phyloP scores from a whole-genome alignment of 1,140 invertebrate genomes.

The Drosophila lowei region DNA sequence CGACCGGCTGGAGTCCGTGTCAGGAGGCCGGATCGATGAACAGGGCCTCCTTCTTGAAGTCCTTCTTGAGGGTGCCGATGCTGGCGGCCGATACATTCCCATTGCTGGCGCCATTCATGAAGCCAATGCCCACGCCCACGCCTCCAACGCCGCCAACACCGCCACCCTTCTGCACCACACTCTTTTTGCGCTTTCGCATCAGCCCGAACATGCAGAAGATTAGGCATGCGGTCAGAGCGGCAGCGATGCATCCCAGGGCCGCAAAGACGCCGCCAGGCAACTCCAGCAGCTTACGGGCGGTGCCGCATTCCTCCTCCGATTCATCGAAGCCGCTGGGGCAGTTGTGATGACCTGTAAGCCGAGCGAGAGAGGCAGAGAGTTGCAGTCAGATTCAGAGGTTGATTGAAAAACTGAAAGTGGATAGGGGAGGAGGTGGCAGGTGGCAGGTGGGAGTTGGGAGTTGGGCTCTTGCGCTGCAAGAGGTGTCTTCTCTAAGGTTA shows the following conservation, averaged over 20 bases:
- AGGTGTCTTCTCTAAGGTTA: slow-evolving; percentile 45
- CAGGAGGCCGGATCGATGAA: slow-evolving; percentile 88
- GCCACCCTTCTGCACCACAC: slow-evolving; percentile 84
- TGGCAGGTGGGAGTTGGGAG: slow-evolving; percentile 2
- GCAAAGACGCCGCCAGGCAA: slow-evolving; percentile 84
- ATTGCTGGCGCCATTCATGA: slow-evolving; percentile 81
- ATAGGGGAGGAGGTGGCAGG: slow-evolving; percentile 14
- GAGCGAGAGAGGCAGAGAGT: slow-evolving; percentile 14
- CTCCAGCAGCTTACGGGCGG: slow-evolving; percentile 84
- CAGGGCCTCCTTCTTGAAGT: slow-evolving; percentile 85
- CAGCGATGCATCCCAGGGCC: slow-evolving; percentile 85
- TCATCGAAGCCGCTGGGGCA: slow-evolving; percentile 94
- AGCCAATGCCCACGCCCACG: slow-evolving; percentile 76
- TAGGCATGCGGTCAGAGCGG: slow-evolving; percentile 84
- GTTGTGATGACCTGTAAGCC: slow-evolving; percentile 84
- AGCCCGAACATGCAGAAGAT: slow-evolving; percentile 84
- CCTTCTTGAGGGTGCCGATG: slow-evolving; percentile 82
- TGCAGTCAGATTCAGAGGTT: slow-evolving; percentile 28
- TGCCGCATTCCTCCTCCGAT: slow-evolving; percentile 88
- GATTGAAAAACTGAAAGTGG: slow-evolving; percentile 65
- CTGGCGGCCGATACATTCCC: slow-evolving; percentile 71
- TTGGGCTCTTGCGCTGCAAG: too few species aligned
- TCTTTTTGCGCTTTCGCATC: slow-evolving; percentile 85
- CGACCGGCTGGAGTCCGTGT: slow-evolving; percentile 93
- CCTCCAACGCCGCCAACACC: slow-evolving; percentile 70